These are phyloP conservation scores for Typhlichthys eigenmanni DNA, from an alignment of 2,797 vertebrate species.

Conservation along the genomic window DNA sequence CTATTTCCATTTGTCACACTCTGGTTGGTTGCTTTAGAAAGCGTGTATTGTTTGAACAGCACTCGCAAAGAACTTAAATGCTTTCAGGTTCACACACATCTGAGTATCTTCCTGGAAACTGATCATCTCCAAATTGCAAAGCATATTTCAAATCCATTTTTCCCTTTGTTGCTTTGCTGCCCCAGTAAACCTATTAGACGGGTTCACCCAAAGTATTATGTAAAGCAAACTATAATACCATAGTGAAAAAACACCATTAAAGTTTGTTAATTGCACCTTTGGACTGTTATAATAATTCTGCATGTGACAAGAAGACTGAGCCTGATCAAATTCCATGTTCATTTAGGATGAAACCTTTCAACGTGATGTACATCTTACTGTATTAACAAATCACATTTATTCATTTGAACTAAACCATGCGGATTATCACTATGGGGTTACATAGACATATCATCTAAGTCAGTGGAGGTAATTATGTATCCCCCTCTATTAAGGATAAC, in stretches of 20 bases:
- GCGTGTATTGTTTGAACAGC: constrained; percentile 42
- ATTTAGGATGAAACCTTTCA: too few species aligned
- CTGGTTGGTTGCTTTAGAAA: constrained; percentile 37
- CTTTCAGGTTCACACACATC: constrained; percentile 56
- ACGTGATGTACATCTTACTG: too few species aligned
- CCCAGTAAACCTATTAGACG: too few species aligned
- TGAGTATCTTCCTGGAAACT: constrained; percentile 31
- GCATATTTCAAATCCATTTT: too few species aligned
- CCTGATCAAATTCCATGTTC: too few species aligned
- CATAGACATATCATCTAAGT: neutral
- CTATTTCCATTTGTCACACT: constrained; percentile 64
- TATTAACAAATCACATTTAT: neutral
- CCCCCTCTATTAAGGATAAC: neutral
- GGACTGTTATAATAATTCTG: too few species aligned
- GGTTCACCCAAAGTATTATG: too few species aligned
- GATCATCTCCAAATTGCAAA: constrained; percentile 8
- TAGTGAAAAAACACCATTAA: too few species aligned
- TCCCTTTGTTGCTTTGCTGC: too few species aligned
- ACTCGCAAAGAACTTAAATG: constrained; percentile 38
- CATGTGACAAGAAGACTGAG: too few species aligned
- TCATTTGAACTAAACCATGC: neutral
- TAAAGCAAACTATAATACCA: too few species aligned
- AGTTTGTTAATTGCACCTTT: too few species aligned
- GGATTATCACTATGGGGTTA: neutral
- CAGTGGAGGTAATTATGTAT: neutral